Percentiles rank a stretch among this genome's conserved stretches.
Conservation (phyloP, 2,113 vertebrate species). For the Solea solea region DNA sequence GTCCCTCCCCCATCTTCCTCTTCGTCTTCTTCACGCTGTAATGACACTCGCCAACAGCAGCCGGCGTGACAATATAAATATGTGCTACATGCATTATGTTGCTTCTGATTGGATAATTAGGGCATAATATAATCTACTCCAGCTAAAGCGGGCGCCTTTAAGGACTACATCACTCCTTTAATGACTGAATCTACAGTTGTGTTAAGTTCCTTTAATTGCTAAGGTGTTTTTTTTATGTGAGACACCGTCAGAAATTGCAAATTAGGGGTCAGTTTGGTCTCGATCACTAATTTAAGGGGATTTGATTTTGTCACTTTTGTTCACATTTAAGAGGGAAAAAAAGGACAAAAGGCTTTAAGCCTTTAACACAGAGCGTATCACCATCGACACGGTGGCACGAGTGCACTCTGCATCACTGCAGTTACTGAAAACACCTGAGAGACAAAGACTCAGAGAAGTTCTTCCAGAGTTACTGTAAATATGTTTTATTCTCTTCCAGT, state of each 20-base stretch:
- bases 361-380: too few relatives aligned
- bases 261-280: too few relatives aligned
- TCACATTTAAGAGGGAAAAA: too few relatives aligned
- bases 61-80: background rate
- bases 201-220: background rate
- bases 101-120: conserved; percentile 1
- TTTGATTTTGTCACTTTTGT: too few relatives aligned
- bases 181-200: background rate
- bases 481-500: too few relatives aligned
- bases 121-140: background rate
- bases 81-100: background rate
- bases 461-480: too few relatives aligned
- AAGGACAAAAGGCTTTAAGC: too few relatives aligned
- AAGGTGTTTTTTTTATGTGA: background rate
- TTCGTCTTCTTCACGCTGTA: conserved; percentile 38
- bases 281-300: too few relatives aligned
- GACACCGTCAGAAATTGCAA: background rate
- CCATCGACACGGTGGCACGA: too few relatives aligned
- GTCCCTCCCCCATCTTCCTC: conserved; percentile 30
- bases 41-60: conserved; percentile 23
- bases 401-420: too few relatives aligned
- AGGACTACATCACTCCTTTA: background rate
- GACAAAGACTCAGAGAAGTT: too few relatives aligned
- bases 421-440: too few relatives aligned
- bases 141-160: background rate